Evolutionary conservation across 2,888 invertebrate species (phyloP).

Genomic region (Megaustenia siamemsis): DNA sequence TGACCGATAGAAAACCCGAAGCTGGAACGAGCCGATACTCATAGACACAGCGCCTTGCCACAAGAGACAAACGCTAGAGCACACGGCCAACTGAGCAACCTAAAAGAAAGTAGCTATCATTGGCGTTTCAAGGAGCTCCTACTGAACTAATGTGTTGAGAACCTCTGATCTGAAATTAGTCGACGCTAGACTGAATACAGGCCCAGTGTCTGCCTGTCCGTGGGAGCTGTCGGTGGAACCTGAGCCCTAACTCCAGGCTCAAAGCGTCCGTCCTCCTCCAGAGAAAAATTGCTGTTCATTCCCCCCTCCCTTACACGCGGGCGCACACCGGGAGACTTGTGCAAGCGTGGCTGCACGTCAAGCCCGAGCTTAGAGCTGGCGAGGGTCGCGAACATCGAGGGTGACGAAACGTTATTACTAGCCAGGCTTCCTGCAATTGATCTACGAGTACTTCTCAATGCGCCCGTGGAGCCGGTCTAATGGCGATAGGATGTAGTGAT

Average conservation of each 20-base stretch:
- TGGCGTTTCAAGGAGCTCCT: too few relatives aligned
- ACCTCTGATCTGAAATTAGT: neutral
- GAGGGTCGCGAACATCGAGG: conserved; percentile 31
- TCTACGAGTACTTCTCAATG: conserved; percentile 28
- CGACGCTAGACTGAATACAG: conserved; percentile 5
- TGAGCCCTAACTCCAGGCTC: conserved; percentile 5
- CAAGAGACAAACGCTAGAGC: too few relatives aligned
- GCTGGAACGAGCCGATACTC: neutral
- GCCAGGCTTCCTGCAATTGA: conserved; percentile 28
- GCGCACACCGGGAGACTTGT: conserved; percentile 25
- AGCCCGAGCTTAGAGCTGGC: conserved; percentile 11
- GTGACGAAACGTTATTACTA: conserved; percentile 38
- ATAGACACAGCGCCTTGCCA: too few relatives aligned
- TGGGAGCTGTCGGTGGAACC: conserved; percentile 5
- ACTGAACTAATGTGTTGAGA: too few relatives aligned
- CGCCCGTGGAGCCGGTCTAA: conserved; percentile 11
- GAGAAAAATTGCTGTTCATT: conserved; percentile 40
- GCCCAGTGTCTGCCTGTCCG: neutral
- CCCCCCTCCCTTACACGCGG: neutral
- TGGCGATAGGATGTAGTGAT: conserved; percentile 23
- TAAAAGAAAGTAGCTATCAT: too few relatives aligned
- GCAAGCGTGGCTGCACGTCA: conserved; percentile 45
- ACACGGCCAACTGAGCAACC: too few relatives aligned
- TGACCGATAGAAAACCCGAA: too few relatives aligned
- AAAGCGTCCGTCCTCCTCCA: conserved; percentile 25